These are phyloP conservation scores for Rhynchopsitta pachyrhyncha DNA, from an alignment of 2,113 vertebrate species.

Conservation along the genomic window DNA sequence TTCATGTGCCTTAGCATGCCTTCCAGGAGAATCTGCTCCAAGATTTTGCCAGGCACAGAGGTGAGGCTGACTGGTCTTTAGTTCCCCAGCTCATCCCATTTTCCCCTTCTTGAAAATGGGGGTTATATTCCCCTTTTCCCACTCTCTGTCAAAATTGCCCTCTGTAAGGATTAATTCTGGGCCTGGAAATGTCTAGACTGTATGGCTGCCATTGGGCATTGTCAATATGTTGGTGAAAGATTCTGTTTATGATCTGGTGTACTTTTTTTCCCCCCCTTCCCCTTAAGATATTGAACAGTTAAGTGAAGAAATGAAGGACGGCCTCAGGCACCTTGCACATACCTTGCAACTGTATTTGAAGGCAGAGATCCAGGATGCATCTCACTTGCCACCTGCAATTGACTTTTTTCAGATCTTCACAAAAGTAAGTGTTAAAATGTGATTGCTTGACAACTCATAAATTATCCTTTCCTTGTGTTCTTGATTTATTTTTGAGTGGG, in stretches of 20 bases:
- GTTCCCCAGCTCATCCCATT: too few relatives aligned
- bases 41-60: too few relatives aligned
- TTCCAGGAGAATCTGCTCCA: too few relatives aligned
- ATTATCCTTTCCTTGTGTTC: background rate
- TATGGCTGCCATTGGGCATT: background rate
- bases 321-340: constrained; percentile 83
- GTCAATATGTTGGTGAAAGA: constrained; percentile 29
- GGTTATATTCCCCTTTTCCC: background rate
- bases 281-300: constrained; percentile 80
- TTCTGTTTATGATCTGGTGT: constrained; percentile 4
- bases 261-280: background rate
- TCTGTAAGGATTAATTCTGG: constrained; percentile 25
- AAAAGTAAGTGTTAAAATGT: constrained; percentile 82
- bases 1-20: too few relatives aligned
- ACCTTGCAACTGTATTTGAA: constrained; percentile 86
- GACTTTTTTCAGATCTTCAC: constrained; percentile 87
- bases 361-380: constrained; percentile 76
- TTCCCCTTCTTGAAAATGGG: too few relatives aligned
- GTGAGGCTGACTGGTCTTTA: too few relatives aligned
- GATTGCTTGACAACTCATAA: constrained; percentile 25
- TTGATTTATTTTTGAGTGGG: background rate
- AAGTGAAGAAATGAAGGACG: constrained; percentile 87
- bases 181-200: constrained; percentile 8
- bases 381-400: constrained; percentile 77
- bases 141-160: constrained; percentile 4